Evolutionary conservation across 1,140 invertebrate species (phyloP), one percentile per base, ranked within the genome.

Genomic region (Cydia amplana): DNA sequence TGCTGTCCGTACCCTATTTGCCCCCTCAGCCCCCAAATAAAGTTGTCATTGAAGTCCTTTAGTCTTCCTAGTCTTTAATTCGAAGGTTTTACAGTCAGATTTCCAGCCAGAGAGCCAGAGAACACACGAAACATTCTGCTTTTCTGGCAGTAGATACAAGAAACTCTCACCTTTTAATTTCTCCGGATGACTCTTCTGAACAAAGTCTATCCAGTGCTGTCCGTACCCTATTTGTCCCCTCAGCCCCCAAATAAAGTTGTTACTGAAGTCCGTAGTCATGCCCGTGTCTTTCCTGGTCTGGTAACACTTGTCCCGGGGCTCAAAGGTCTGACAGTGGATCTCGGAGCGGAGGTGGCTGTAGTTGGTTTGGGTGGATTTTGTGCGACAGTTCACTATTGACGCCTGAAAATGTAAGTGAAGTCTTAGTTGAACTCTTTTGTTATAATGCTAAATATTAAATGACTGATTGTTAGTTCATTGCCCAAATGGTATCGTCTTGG

Each of bases 351-450:
- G 91, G 72, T 94, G 87, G 16, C 94, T 94, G 78, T 94, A 93
- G 28, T 85, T 55, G 0, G 95, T 96, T 86, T 96, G 95, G 0
- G 94, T 95, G 25, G 94, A 95, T 75, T 93, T 93, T 0, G 95
- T 96, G 20, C 78, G 78, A 46, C 93, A 94, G 65, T 94, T 93
- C 16, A 93, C 93, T 76, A 96, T 93, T 63, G 92, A 93, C 0
- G 94, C 94, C 95, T 95, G 88, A 3, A 10, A 75, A 40, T 40
- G 4, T 32, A 49, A 60, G 65, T 43, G 0, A 55, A 67, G 40
- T 32, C 9, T 20, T 46, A 46, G 12, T 46, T 60, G 32, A 36
- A 36, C 32, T 32, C n/a, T n/a, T n/a, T n/a, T n/a, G n/a, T n/a
- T n/a, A n/a, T n/a, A n/a, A n/a, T n/a, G n/a, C n/a, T n/a, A n/a